Percentiles rank a stretch among this genome's conserved stretches.
Evolutionary conservation across 2,888 invertebrate species (phyloP).

Genomic region (Lepidocyrtoides sp.): DNA sequence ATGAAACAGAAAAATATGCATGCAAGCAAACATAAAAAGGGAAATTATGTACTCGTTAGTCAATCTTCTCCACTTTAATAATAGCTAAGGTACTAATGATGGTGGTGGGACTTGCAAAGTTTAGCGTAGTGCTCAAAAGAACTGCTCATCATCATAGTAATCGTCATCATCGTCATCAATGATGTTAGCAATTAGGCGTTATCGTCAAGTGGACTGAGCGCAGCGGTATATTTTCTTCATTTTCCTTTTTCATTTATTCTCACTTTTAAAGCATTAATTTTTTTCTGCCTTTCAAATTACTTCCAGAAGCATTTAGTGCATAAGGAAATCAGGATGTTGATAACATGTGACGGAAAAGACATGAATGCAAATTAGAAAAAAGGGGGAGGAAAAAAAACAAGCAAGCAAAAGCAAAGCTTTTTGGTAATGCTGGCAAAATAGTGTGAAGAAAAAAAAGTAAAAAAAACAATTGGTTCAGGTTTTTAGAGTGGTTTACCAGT

Average conservation of each 20-base stretch:
- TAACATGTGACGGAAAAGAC: background rate
- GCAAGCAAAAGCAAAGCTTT: background rate
- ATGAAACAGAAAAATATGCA: background rate
- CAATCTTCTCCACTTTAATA: constrained; percentile 33
- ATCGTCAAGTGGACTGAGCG: background rate
- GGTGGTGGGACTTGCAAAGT: background rate
- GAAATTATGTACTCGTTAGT: background rate
- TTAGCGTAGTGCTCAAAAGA: background rate
- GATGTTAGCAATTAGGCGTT: constrained; percentile 31
- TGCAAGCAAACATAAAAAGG: constrained; percentile 2
- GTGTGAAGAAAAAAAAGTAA: constrained; percentile 1
- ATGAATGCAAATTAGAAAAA: constrained; percentile 30
- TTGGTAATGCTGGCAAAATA: background rate
- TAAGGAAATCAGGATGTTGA: constrained; percentile 20
- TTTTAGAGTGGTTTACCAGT: background rate
- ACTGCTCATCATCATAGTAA: background rate
- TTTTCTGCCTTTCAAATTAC: constrained; percentile 6
- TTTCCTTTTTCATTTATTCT: background rate
- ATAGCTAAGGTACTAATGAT: constrained; percentile 13
- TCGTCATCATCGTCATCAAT: background rate
- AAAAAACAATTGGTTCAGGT: background rate
- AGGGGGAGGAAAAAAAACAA: background rate
- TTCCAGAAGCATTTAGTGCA: background rate
- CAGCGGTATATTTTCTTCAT: constrained; percentile 11
- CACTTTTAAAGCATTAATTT: background rate